Percentiles rank a stretch among this genome's conserved stretches.
Evolutionary conservation across 2,797 vertebrate species (phyloP).

Genomic region (Acanthiza pusilla): DNA sequence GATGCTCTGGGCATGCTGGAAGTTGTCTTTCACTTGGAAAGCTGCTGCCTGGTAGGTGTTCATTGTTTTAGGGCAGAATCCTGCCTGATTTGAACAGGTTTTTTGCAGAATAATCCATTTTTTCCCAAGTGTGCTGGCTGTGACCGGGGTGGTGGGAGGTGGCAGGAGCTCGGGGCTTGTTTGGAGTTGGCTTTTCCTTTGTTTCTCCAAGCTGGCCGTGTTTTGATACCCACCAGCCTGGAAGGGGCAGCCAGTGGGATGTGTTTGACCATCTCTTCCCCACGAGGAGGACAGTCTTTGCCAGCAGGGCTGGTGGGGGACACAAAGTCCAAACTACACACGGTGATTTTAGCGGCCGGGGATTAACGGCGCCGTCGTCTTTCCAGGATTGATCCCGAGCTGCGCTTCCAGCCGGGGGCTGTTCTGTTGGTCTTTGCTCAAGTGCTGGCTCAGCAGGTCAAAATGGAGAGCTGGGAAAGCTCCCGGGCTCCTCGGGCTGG

Average conservation of each 20-base stretch:
- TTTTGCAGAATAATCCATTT: background rate
- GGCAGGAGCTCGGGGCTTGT: background rate
- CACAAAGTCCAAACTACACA: background rate
- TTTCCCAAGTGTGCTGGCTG: background rate
- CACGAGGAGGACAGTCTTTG: background rate
- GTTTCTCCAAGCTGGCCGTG: background rate
- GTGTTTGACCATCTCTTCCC: background rate
- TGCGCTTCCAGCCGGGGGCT: background rate
- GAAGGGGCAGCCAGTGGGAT: background rate
- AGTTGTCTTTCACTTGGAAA: background rate
- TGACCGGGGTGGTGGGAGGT: background rate
- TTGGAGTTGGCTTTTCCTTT: conserved; percentile 12
- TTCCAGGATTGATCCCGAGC: background rate
- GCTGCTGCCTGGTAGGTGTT: background rate
- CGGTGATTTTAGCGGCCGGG: background rate
- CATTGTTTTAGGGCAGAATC: background rate
- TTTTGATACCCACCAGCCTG: background rate
- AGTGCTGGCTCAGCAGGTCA: background rate
- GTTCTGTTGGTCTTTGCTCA: background rate
- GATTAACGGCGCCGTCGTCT: fast-evolving
- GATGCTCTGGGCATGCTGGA: background rate
- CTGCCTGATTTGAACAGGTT: fast-evolving
- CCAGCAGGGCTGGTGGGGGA: background rate
- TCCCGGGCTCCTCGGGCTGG: background rate
- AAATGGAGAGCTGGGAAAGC: background rate